phyloP scores from a whole-genome alignment of 1,140 invertebrate species.

The Pogonognathellus flavescens region DNA sequence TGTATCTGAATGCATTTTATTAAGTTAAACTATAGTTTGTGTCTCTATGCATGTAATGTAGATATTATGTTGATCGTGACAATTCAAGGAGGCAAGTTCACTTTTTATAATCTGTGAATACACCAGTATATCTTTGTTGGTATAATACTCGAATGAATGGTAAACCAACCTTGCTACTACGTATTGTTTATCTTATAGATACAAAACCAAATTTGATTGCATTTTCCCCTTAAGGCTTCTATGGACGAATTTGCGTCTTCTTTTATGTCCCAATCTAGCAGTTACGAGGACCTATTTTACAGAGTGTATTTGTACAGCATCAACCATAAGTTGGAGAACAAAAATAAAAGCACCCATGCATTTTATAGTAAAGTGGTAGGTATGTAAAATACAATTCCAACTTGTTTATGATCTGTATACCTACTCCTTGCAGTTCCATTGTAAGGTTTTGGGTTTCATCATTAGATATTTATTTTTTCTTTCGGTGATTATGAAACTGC shows the following conservation, averaged over 20 bases:
- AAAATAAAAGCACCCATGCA: too few species aligned
- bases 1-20: too few species aligned
- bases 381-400: too few species aligned
- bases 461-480: too few species aligned
- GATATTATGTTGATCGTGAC: neutral
- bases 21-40: neutral
- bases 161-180: neutral
- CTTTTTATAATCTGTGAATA: neutral
- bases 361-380: too few species aligned
- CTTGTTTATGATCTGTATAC: too few species aligned
- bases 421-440: too few species aligned
- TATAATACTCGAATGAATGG: neutral
- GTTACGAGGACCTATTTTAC: too few species aligned
- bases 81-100: neutral
- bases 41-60: neutral
- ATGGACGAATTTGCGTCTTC: neutral
- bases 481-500: too few species aligned
- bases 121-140: neutral
- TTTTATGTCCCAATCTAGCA: neutral
- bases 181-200: constrained; percentile 9
- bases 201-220: constrained; percentile 17
- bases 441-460: too few species aligned
- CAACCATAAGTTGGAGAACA: too few species aligned
- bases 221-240: constrained; percentile 13
- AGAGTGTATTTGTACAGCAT: too few species aligned